These are phyloP conservation scores for Aproaerema taeniolella DNA, from an alignment of 2,888 invertebrate species.

Conservation along the genomic window DNA sequence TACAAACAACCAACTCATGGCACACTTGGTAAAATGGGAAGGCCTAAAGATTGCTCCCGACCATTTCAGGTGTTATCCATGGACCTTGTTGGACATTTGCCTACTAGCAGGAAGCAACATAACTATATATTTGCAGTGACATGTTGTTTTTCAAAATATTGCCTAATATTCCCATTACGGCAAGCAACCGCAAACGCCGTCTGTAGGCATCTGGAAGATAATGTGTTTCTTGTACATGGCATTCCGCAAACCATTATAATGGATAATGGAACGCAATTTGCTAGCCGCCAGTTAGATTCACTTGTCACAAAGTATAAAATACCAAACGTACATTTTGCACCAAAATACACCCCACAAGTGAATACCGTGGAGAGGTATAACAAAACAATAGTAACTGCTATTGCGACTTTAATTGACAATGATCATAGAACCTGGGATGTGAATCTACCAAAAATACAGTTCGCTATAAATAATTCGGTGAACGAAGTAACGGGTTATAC, in stretches of 20 bases:
- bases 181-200: constrained; percentile 13
- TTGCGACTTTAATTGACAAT: neutral
- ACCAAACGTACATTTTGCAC: constrained; percentile 21
- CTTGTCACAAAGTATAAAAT: constrained; percentile 11
- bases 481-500: too few species aligned
- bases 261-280: neutral
- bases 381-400: constrained; percentile 7
- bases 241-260: constrained; percentile 22
- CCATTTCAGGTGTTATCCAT: neutral
- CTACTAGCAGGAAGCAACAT: neutral
- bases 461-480: too few species aligned
- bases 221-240: constrained; percentile 27
- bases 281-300: neutral
- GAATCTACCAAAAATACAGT: too few species aligned
- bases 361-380: constrained; percentile 26
- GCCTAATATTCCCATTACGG: constrained; percentile 14
- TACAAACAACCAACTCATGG: neutral
- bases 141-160: constrained; percentile 22
- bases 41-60: neutral
- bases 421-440: constrained; percentile 2
- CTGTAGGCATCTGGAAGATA: constrained; percentile 19
- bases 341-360: too few species aligned
- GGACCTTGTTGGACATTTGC: neutral
- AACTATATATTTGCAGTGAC: neutral
- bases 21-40: neutral